Percentiles rank a stretch among this genome's conserved stretches.
Evolutionary conservation across 2,888 invertebrate species (phyloP).

Genomic region (Dorcus hopei): DNA sequence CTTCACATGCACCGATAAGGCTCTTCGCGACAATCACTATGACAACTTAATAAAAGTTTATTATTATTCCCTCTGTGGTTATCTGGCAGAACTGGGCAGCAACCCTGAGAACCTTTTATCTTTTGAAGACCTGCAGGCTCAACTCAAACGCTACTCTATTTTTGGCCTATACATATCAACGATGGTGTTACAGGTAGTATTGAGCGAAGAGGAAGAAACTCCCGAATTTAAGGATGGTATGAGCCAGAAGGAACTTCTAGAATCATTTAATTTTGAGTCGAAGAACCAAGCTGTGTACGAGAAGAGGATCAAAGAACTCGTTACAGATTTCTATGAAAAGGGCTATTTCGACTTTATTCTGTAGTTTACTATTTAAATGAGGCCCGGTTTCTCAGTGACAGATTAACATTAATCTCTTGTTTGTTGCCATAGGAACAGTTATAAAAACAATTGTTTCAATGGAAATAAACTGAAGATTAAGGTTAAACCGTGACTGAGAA

Average conservation of each 20-base stretch:
- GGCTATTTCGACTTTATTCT: slow-evolving; percentile 8
- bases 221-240: not conserved
- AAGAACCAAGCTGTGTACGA: slow-evolving; percentile 18
- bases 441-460: too few species aligned
- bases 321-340: slow-evolving; percentile 14
- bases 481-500: too few species aligned
- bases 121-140: slow-evolving; percentile 23
- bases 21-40: slow-evolving; percentile 26
- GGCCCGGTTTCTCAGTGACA: too few species aligned
- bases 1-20: slow-evolving; percentile 20
- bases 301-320: slow-evolving; percentile 17
- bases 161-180: slow-evolving; percentile 20
- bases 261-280: slow-evolving; percentile 2
- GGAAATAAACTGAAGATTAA: too few species aligned
- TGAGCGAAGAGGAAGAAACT: not conserved
- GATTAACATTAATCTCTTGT: too few species aligned
- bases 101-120: slow-evolving; percentile 31
- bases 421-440: too few species aligned
- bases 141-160: slow-evolving; percentile 28
- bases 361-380: too few species aligned
- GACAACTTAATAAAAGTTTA: slow-evolving; percentile 30
- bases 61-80: slow-evolving; percentile 25
- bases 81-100: slow-evolving; percentile 23
- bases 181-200: slow-evolving; percentile 12
- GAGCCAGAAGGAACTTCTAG: too few species aligned